Conservation (phyloP, 2,888 invertebrate genomes). For the Augochlorella aurata region DNA sequence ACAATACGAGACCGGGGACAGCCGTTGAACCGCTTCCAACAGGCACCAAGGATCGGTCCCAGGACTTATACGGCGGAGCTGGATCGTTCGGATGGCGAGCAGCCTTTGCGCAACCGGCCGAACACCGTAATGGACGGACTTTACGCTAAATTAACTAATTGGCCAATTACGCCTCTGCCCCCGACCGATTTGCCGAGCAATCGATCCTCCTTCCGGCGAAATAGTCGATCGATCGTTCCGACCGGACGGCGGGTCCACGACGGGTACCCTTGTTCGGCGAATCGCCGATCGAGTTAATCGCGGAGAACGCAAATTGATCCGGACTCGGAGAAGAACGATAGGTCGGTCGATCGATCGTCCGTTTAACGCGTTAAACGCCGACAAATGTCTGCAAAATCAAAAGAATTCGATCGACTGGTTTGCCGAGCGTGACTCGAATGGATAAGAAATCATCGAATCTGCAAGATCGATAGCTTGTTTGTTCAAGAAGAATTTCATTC, state of each 20-base stretch:
- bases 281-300: neutral
- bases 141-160: conserved; percentile 75
- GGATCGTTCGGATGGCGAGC: conserved; percentile 19
- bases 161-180: conserved; percentile 72
- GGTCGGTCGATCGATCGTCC: neutral
- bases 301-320: neutral
- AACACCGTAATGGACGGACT: conserved; percentile 57
- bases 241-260: neutral
- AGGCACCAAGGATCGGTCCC: conserved; percentile 13
- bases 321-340: neutral
- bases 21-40: conserved; percentile 24
- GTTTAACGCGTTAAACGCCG: neutral
- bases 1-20: conserved; percentile 27
- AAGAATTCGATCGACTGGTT: no score
- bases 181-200: conserved; percentile 60
- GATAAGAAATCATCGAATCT: no score
- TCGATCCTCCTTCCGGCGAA: conserved; percentile 69
- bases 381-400: no score
- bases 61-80: conserved; percentile 50
- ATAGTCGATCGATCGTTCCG: conserved; percentile 64
- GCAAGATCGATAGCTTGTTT: neutral
- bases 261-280: neutral
- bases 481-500: no score
- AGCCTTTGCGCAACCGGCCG: conserved; percentile 51
- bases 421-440: no score